These are phyloP conservation scores for Hyles vespertilio DNA, from an alignment of 1,140 invertebrate genomes.

Conservation along the genomic window DNA sequence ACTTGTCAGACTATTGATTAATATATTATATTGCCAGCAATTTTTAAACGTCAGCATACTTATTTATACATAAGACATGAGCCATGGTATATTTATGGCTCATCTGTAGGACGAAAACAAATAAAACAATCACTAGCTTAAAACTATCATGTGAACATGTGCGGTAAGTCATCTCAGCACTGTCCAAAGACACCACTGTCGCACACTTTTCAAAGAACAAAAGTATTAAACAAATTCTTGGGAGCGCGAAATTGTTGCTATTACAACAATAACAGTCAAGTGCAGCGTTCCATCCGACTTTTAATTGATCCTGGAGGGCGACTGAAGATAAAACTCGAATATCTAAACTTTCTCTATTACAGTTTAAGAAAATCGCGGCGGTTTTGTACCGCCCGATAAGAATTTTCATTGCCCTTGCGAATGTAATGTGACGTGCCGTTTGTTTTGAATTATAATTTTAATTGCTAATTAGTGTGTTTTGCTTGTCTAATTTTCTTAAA, in stretches of 20 bases:
- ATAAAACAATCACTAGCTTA: no score
- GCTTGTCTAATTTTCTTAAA: no score
- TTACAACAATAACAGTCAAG: constrained; percentile 65
- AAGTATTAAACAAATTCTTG: background rate
- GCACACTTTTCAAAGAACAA: background rate
- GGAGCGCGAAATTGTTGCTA: constrained; percentile 36
- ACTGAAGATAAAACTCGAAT: constrained; percentile 67
- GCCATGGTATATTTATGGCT: no score
- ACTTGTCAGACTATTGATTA: no score
- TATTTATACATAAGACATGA: no score
- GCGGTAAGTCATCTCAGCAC: background rate
- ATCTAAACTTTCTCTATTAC: constrained; percentile 73
- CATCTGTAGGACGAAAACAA: no score
- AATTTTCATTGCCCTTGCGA: constrained; percentile 47
- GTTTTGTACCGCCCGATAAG: constrained; percentile 64
- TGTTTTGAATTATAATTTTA: constrained; percentile 16
- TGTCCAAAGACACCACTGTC: background rate
- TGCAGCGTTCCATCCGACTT: constrained; percentile 57
- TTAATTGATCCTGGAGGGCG: constrained; percentile 74
- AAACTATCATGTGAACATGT: no score
- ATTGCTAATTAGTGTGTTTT: no score
- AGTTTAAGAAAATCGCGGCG: constrained; percentile 67
- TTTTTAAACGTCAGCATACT: no score
- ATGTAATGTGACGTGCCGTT: constrained; percentile 43
- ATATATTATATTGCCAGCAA: no score